Evolutionary conservation across 2,797 vertebrate species (phyloP), one percentile per base, ranked within the genome.

Genomic region (Hybognathus amarus): DNA sequence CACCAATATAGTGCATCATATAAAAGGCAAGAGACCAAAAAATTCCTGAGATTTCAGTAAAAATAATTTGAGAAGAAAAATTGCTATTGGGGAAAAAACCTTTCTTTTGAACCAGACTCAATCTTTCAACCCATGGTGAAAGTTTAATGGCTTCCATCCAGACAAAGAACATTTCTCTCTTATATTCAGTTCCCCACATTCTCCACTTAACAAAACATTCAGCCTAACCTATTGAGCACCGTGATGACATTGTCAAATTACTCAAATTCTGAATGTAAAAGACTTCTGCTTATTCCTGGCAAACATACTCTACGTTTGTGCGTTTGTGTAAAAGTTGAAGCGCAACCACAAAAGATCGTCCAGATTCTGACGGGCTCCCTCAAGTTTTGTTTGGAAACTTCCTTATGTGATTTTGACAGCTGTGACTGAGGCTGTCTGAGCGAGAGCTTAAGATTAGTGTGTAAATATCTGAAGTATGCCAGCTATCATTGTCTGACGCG

Each of bases 391-490:
- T 85, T 87, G 83, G 64, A 85, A 85, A 88, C 66, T 78, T 81
- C 77, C 87, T 82, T 74, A 79, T 73, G 82, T 85, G 87, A 85
- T 85, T 89, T 70, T 88, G 87, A 86, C 87, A 85, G 85, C 87
- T 88, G 76, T 50, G 68, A 63, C 56, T 71, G 67, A 42, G 79
- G 54, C 76, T 33, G 82, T 80, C 52, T 54, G 68, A 79, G 84
- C 52, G 69, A 47, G 74, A 80, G 85, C 89, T 90, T 88, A 90
- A 93, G 92, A 91, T 88, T 64, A 80, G 82, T 86, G 85, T 84
- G 87, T 91, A 90, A 89, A 88, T 87, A 89, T 88, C 87, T 87
- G 91, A 93, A 93, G 92, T 93, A 93, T 93, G 92, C 91, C 91
- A 92, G 90, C 91, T 83, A 92, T 93, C 89, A 80, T 68, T 80